Evolutionary conservation across 2,797 vertebrate species (phyloP).

Genomic region (Schizopygopsis pylzovi): DNA sequence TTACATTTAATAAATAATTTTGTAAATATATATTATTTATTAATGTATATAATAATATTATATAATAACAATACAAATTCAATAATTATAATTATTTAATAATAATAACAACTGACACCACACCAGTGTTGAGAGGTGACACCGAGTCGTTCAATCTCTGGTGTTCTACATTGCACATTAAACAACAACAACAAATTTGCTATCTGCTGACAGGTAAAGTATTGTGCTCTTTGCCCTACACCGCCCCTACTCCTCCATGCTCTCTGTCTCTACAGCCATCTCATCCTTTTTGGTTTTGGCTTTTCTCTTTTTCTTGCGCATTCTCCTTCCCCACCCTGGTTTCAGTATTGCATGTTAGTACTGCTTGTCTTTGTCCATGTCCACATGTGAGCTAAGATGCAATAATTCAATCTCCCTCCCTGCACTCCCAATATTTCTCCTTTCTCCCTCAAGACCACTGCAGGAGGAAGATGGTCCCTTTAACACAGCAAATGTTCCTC

Average conservation of each 20-base stretch:
- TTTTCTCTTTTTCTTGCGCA: slow-evolving; percentile 14
- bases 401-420: slow-evolving; percentile 18
- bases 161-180: slow-evolving; percentile 1
- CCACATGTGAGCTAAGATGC: slow-evolving; percentile 11
- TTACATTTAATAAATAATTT: too few relatives aligned
- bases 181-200: slow-evolving; percentile 35
- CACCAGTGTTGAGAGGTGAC: slow-evolving; percentile 4
- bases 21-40: too few relatives aligned
- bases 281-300: neutral
- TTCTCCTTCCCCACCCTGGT: slow-evolving; percentile 2
- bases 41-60: too few relatives aligned
- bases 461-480: slow-evolving; percentile 58
- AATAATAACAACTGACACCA: neutral
- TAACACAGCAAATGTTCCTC: slow-evolving; percentile 60
- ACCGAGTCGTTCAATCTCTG: slow-evolving; percentile 13
- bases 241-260: neutral
- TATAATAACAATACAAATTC: too few relatives aligned
- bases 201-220: slow-evolving; percentile 29
- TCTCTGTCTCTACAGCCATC: slow-evolving; percentile 11
- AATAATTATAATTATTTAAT: too few relatives aligned
- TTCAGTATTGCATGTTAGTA: neutral
- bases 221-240: slow-evolving; percentile 2
- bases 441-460: slow-evolving; percentile 44
- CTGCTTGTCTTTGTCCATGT: slow-evolving; percentile 33
- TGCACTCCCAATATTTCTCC: slow-evolving; percentile 17